Evolutionary conservation across 1,140 invertebrate genomes (phyloP).

Genomic region (Bombus ignitus): DNA sequence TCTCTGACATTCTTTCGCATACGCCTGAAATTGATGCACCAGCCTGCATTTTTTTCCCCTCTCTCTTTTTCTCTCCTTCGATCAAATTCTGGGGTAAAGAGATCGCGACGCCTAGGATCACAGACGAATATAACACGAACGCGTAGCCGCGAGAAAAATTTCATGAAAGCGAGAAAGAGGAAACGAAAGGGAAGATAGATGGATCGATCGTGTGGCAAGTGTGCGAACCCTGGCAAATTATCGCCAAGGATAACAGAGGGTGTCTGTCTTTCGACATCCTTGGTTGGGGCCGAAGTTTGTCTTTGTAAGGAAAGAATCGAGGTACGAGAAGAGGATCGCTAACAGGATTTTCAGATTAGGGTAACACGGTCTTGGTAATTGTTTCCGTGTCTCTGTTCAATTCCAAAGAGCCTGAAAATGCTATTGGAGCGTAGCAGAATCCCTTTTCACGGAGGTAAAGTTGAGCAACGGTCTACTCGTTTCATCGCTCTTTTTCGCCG

Average conservation of each 20-base stretch:
- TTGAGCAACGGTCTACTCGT: slow-evolving; percentile 11
- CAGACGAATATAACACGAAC: neutral
- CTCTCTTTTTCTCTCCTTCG: neutral
- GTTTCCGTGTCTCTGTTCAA: slow-evolving; percentile 67
- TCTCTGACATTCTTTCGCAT: slow-evolving; percentile 15
- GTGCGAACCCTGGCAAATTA: slow-evolving; percentile 57
- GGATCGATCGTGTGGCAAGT: slow-evolving; percentile 12
- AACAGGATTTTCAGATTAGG: slow-evolving; percentile 72
- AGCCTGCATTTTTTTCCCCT: neutral
- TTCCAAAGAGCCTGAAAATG: slow-evolving; percentile 54
- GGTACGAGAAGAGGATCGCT: slow-evolving; percentile 51
- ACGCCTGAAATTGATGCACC: slow-evolving; percentile 15
- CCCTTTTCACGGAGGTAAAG: slow-evolving; percentile 38
- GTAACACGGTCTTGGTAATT: slow-evolving; percentile 69
- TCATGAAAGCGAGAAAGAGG: neutral
- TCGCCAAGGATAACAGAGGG: slow-evolving; percentile 45
- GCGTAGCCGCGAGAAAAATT: too few species aligned
- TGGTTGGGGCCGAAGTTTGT: slow-evolving; percentile 50
- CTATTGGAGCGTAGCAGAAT: slow-evolving; percentile 17
- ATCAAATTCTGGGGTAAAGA: neutral
- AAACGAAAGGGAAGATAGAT: neutral
- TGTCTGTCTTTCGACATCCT: slow-evolving; percentile 26
- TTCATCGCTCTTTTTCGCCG: slow-evolving; percentile 14
- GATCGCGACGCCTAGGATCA: neutral
- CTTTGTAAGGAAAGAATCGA: slow-evolving; percentile 56